Evolutionary conservation across 2,113 vertebrate species (phyloP), one percentile per base, ranked within the genome.

Genomic region (Perccottus glenii): DNA sequence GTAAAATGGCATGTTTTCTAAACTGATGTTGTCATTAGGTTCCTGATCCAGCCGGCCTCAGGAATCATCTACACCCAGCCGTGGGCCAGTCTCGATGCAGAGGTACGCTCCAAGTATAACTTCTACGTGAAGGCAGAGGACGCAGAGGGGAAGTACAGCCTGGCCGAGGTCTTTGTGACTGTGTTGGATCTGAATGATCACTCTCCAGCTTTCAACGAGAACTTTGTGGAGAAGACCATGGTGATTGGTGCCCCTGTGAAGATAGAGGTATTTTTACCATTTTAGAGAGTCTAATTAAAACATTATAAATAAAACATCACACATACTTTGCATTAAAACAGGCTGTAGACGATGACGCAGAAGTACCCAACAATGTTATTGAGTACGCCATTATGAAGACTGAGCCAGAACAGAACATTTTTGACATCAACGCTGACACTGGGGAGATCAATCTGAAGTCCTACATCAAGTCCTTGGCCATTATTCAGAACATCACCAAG

Each of bases 111-210:
- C 0, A 96, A 96, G 69, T 98, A 96, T 70, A 96, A 96, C 88
- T 98, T 99, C 77, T 96, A 96, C 1, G 95, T 98, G 81, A 99
- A 98, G 81, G 98, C 96, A 1, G 97, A 98, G 77, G 98, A 99
- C 60, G 79, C 86, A 0, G 96, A 98, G 47, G 97, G 97, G 35
- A 98, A 94, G 66, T 95, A 95, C 89, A 97, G 93, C 85, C 84
- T 99, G 87, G 94, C 98, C 0, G 96, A 99, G 85, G 94, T 98
- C 52, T 98, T 96, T 49, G 91, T 99, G 70, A 96, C 94, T 0
- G 93, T 99, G 33, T 73, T 96, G 36, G 97, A 99, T 77, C 90
- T 96, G 76, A 99, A 99, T 11, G 98, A 99, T 81, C 97, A 99
- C 66, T 91, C 93, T 12, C 96, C 98, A 4, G 94, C 95, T 71